Conservation (phyloP, 2,888 invertebrate genomes). For the Hypercompe scribonia region DNA sequence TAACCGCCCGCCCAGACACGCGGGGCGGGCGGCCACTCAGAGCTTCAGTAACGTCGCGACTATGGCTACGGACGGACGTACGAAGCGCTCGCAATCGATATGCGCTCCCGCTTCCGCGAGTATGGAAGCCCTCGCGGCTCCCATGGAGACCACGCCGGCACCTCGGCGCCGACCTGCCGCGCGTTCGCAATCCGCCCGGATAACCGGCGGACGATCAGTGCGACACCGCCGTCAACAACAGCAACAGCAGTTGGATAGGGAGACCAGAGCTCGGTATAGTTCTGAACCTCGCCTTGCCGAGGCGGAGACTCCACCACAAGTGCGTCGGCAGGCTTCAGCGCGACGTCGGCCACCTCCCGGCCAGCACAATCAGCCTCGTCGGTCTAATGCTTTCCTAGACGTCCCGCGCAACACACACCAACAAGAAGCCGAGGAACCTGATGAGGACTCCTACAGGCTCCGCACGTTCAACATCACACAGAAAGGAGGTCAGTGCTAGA, state of each 20-base stretch:
- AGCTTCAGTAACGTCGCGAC: slow-evolving; percentile 83
- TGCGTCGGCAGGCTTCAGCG: slow-evolving; percentile 88
- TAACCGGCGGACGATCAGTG: slow-evolving; percentile 88
- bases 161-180: slow-evolving; percentile 89
- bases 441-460: slow-evolving; percentile 95
- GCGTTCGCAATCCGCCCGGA: slow-evolving; percentile 91
- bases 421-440: slow-evolving; percentile 87
- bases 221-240: slow-evolving; percentile 79
- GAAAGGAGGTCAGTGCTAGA: slow-evolving; percentile 91
- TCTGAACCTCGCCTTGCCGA: slow-evolving; percentile 90
- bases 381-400: slow-evolving; percentile 91
- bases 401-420: slow-evolving; percentile 84
- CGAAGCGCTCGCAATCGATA: slow-evolving; percentile 91
- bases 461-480: slow-evolving; percentile 97
- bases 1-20: slow-evolving; percentile 61
- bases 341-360: slow-evolving; percentile 83
- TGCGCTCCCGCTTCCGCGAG: slow-evolving; percentile 90
- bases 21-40: slow-evolving; percentile 40
- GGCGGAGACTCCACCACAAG: slow-evolving; percentile 89
- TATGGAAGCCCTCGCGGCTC: slow-evolving; percentile 88
- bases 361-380: slow-evolving; percentile 84
- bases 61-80: slow-evolving; percentile 89
- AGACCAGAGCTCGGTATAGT: slow-evolving; percentile 87
- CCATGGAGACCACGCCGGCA: slow-evolving; percentile 85
- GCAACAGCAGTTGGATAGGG: slow-evolving; percentile 81